Percentiles rank a stretch among this genome's conserved stretches.
Conservation (phyloP, 2,113 vertebrate genomes). For the Dicerorhinus sumatrensis region DNA sequence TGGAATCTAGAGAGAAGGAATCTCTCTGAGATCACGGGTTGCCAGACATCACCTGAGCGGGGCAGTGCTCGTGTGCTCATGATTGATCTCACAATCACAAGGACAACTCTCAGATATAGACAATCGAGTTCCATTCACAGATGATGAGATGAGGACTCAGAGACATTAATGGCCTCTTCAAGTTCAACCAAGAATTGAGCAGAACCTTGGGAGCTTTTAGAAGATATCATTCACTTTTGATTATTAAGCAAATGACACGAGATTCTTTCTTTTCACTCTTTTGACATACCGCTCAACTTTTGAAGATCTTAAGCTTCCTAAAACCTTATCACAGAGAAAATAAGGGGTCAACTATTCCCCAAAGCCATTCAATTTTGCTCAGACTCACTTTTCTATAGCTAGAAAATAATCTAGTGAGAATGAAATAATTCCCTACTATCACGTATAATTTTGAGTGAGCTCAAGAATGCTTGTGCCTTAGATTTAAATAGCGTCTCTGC, state of each 20-base stretch:
- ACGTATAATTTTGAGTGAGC: not conserved
- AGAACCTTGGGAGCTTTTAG: not conserved
- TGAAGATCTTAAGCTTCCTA: not conserved
- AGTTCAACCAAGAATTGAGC: not conserved
- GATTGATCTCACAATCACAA: not conserved
- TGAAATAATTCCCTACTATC: not conserved
- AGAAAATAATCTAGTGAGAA: not conserved
- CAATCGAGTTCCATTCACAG: not conserved
- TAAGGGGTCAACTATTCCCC: not conserved
- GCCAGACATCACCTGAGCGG: not conserved
- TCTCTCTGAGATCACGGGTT: not conserved
- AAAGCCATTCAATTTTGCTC: not conserved
- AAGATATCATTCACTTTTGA: not conserved
- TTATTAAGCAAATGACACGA: not conserved
- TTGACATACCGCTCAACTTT: not conserved
- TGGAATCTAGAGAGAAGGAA: not conserved
- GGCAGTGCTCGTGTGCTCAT: not conserved
- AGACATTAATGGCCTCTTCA: not conserved
- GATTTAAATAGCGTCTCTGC: constrained; percentile 44
- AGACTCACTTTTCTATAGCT: not conserved
- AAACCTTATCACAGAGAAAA: not conserved
- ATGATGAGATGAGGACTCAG: not conserved
- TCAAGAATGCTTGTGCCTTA: not conserved
- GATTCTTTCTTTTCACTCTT: not conserved
- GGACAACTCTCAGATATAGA: not conserved